A percentile compares a stretch with the other conserved stretches of the same genome.
These are phyloP conservation scores for Isotomurus palustris DNA, from an alignment of 2,888 invertebrate species.

Conservation along the genomic window DNA sequence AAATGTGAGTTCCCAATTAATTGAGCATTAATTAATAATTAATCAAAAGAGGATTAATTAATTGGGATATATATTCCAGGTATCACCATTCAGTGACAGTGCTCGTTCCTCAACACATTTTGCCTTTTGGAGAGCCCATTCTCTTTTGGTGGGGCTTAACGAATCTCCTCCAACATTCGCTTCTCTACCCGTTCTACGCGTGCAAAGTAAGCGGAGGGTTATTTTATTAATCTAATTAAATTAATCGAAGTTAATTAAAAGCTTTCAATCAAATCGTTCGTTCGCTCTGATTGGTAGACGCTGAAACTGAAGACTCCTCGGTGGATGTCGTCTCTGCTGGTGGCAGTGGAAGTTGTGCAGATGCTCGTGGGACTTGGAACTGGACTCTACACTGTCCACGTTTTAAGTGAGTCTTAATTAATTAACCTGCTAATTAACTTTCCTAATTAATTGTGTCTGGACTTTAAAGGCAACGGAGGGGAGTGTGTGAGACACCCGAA, in stretches of 20 bases:
- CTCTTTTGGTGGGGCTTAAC: neutral
- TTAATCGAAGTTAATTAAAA: neutral
- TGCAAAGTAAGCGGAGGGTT: neutral
- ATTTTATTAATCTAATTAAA: neutral
- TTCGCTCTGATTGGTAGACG: too few species aligned
- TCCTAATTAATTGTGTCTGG: neutral
- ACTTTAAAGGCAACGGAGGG: neutral
- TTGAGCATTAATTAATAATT: neutral
- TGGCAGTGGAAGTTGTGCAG: neutral
- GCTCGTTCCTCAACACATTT: neutral
- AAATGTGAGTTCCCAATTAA: neutral
- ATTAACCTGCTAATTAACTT: neutral
- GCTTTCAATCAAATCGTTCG: too few species aligned
- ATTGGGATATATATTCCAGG: too few species aligned
- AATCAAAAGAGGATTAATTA: too few species aligned
- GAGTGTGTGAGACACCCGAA: neutral
- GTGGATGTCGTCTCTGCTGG: neutral
- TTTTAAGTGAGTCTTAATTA: neutral
- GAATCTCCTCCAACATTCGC: neutral
- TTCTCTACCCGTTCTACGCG: neutral
- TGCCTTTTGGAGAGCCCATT: neutral
- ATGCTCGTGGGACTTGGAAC: neutral
- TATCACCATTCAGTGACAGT: neutral
- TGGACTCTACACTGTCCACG: neutral
- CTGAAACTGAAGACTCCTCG: neutral